Base-by-base conservation (phyloP, 2,113 vertebrate species). In the Emydocephalus ijimae region DNA sequence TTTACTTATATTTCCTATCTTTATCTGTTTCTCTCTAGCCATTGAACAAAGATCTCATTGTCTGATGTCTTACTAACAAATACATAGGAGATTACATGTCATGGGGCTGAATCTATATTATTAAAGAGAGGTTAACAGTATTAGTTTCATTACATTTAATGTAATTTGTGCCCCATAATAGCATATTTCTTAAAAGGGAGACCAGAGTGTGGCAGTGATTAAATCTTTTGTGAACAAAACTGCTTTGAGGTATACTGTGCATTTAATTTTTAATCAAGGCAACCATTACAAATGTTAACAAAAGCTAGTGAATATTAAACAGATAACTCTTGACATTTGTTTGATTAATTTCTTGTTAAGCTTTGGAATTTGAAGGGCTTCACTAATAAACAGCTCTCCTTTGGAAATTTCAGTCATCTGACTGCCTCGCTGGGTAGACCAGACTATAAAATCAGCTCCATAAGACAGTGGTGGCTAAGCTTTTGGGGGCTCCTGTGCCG, bases 51-150 rank as follows among this genome's bases (percentile, higher is more conserved):
- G 94, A 93, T 94, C 92, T 24, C 92, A 94, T 95, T 3, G 74
- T 43, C 34, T 20, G 89, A 61, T 29, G 94, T 96, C 64, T 69
- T 69, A 89, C 20, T 43, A 92, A 89, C 69, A 95, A 94, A 94
- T 92, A 91, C 88, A 93, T 39, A 89, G 90, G 61, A 93, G 48
- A 89, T 91, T 94, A 5, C 5, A 1, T 90, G 43, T 93, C 86
- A 91, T 57, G 2, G 0, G 29, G 92, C 93, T 89, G 94, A 94
- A 92, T 89, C 39, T 94, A 3, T 89, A 24, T 81, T 95, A 34
- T 95, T 94, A 92, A 94, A 91, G 24, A 92, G 39, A 21, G 93
- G 26, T 85, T 94, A 92, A 91, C 94, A 94, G 93, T 96, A 96
- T 91, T 93, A 94, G 94, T 96, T 96, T 2, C 0, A 26, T 89